A percentile compares a stretch with the other conserved stretches of the same genome.
phyloP scores from a whole-genome alignment of 2,797 vertebrate genomes.

The Rhabdophis nuchalis region DNA sequence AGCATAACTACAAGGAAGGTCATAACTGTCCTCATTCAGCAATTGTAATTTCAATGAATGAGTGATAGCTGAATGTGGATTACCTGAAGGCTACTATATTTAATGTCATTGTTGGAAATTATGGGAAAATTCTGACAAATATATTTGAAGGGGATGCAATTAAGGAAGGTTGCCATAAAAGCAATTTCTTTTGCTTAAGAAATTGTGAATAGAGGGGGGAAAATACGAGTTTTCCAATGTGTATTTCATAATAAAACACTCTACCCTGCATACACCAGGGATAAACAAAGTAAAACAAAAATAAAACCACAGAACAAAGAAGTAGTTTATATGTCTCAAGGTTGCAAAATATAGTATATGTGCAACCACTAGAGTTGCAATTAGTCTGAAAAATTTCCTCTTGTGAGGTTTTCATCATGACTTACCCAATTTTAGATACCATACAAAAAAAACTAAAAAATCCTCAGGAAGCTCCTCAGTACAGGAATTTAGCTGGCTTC shows the following conservation, averaged over 20 bases:
- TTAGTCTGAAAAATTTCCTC: not conserved
- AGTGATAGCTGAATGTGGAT: not conserved
- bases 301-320: not conserved
- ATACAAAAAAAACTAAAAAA: not conserved
- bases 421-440: not conserved
- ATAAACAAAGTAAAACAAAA: not conserved
- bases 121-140: not conserved
- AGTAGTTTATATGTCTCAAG: not conserved
- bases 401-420: not conserved
- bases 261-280: not conserved
- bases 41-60: not conserved
- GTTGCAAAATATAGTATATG: slow-evolving; percentile 4
- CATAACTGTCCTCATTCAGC: not conserved
- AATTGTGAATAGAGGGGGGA: not conserved
- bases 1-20: not conserved
- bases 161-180: not conserved
- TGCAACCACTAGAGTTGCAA: not conserved
- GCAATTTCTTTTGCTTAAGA: not conserved
- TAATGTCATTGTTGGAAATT: not conserved
- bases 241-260: not conserved
- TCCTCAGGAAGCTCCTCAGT: not conserved
- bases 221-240: slow-evolving; percentile 1
- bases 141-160: not conserved
- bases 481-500: not conserved
- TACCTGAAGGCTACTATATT: not conserved